Evolutionary conservation across 2,888 invertebrate species (phyloP), one percentile per base, ranked within the genome.

Genomic region (Acronicta alni): DNA sequence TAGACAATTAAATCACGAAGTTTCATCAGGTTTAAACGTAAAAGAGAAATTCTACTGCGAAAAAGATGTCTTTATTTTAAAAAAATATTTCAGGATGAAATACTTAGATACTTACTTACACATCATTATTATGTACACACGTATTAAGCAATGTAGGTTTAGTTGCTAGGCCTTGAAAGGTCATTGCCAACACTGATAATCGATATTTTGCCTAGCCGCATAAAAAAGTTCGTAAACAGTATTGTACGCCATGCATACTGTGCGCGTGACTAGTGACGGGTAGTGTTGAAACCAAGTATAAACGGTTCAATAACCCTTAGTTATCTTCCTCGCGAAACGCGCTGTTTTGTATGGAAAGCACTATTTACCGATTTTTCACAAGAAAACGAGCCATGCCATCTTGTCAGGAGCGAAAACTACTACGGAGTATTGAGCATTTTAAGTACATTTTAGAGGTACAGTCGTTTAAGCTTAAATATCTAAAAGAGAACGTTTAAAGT

Each of bases 181-280:
- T 90, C 90, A 89, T 89, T 89, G 86, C 79, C 89, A 80, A 82
- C 74, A 57, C 55, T 67, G 65, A 77, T 80, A 81, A 90, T 90
- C 91, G 89, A 91, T 91, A 88, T 74, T 80, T 86, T 69, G 73
- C 80, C 85, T 87, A 89, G 82, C 71, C 83, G 67, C 67, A 80
- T 67, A 78, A 80, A 81, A 62, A 80, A 72, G 75, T 51, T 71
- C 72, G 67, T 71, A 65, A 54, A 68, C 67, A 71, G 41, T 39
- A n/a, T n/a, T 15, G 53, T 59, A 55, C 39, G 20, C 71, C 42
- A 38, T 26, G 52, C 32, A 43, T 14, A 43, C 51, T 43, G 12
- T 26, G 52, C 66, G 66, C 66, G 66, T 65, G 54, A 72, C 67
- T 66, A 26, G 72, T 48, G 14, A n/a, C n/a, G n/a, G n/a, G n/a